Evolutionary conservation across 2,113 vertebrate species (phyloP).

Genomic region (Lycaon pictus): DNA sequence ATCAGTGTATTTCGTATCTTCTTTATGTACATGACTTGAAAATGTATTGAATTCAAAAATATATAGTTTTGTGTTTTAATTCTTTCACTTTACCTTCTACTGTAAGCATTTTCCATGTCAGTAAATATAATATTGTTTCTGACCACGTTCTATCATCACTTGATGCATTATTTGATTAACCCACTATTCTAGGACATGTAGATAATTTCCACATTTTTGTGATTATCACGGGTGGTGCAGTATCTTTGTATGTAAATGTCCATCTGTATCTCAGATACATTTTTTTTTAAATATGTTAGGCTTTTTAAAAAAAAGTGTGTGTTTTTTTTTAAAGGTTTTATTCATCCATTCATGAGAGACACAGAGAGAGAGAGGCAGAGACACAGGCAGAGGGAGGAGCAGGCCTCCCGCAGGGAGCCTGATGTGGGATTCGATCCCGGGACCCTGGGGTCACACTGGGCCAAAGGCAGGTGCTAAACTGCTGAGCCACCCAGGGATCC

Average conservation of each 20-base stretch:
- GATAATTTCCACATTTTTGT: constrained; percentile 6
- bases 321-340: no score
- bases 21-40: constrained; percentile 4
- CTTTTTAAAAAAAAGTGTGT: neutral
- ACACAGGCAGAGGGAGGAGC: no score
- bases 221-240: neutral
- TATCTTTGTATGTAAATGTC: constrained; percentile 5
- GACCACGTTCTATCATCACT: neutral
- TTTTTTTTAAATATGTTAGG: neutral
- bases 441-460: no score
- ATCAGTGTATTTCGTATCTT: neutral
- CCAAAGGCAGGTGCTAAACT: no score
- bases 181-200: neutral
- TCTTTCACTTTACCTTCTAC: constrained; percentile 18
- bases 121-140: neutral
- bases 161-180: neutral
- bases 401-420: no score
- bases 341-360: no score
- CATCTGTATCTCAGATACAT: constrained; percentile 41
- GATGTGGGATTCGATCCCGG: no score
- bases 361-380: no score
- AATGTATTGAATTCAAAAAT: neutral
- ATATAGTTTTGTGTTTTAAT: neutral
- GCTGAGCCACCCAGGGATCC: no score
- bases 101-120: constrained; percentile 9